Base-by-base conservation (phyloP, 2,888 invertebrate species). In the Luffia ferchaultella region DNA sequence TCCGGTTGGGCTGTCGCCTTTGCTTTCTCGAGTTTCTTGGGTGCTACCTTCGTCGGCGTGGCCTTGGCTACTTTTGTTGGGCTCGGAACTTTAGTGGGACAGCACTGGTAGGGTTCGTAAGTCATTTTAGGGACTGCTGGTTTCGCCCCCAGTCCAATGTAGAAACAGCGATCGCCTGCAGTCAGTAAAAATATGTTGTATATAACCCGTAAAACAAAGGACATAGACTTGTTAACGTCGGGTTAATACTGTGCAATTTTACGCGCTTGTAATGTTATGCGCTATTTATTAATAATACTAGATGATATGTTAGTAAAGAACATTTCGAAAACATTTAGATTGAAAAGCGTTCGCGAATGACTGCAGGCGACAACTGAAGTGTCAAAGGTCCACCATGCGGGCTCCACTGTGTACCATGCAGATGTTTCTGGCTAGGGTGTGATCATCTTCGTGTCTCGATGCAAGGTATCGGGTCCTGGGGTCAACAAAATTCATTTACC, bases 161-260 rank as follows among this genome's bases (percentile, higher is more conserved):
- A 93, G 93, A 95, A 94, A 91, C 95, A 95, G 90, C 93, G 93
- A 91, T 94, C 94, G 92, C 94, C 95, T 95, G 93, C 92, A 90
- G 89, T 89, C 91, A 90, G 91, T 91, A 93, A 92, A 93, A 92
- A 92, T 86, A 88, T 86, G 89, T 88, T 89, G 89, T 90, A 89
- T 88, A 86, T 82, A 78, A 79, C 69, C 79, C 76, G 77, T 70
- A 40, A 75, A 67, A 73, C 60, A 73, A 67, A 67, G 67, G 63
- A 67, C 68, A 63, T 62, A 68, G 71, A 70, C 62, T 70, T 65
- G 73, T 75, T 76, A 77, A 74, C 73, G 73, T 70, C 71, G 57
- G 65, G 76, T 79, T 80, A 80, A 80, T 77, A 73, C 70, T 75
- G 75, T 76, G 75, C 74, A 78, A 64, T 59, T 71, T 68, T 58